Conservation (phyloP, 2,113 vertebrate genomes). For the Gymnorhina tibicen region DNA sequence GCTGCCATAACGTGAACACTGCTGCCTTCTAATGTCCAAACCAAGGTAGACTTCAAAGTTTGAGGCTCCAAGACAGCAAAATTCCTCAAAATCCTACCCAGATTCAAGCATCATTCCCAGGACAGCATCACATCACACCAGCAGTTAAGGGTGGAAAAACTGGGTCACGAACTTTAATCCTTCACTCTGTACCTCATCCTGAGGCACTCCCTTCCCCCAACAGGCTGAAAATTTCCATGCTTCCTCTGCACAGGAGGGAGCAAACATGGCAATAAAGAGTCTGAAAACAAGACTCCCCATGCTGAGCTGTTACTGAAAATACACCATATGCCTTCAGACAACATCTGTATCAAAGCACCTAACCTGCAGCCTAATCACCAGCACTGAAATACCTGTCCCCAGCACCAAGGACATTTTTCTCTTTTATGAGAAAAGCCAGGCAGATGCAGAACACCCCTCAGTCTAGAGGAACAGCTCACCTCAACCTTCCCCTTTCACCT, state of each 20-base stretch:
- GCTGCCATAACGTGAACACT: constrained; percentile 15
- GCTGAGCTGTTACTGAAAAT: background rate
- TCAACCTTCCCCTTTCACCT: background rate
- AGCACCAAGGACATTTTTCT: background rate
- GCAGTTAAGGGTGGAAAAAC: background rate
- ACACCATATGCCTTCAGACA: background rate
- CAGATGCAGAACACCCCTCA: background rate
- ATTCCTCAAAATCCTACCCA: background rate
- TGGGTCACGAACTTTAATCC: background rate
- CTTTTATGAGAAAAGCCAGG: background rate
- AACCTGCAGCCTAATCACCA: background rate
- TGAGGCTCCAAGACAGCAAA: background rate
- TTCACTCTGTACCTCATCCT: background rate
- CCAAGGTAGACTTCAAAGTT: background rate
- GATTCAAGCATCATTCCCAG: background rate
- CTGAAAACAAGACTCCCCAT: background rate
- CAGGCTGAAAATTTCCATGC: background rate
- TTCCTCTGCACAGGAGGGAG: background rate
- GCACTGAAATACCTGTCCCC: background rate
- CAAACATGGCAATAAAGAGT: background rate
- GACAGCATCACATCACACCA: background rate
- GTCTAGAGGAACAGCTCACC: background rate
- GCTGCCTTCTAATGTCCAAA: constrained; percentile 67
- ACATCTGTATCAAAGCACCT: background rate
- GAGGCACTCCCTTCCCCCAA: background rate